Evolutionary conservation across 2,888 invertebrate species (phyloP).

Genomic region (Eurois occulta): DNA sequence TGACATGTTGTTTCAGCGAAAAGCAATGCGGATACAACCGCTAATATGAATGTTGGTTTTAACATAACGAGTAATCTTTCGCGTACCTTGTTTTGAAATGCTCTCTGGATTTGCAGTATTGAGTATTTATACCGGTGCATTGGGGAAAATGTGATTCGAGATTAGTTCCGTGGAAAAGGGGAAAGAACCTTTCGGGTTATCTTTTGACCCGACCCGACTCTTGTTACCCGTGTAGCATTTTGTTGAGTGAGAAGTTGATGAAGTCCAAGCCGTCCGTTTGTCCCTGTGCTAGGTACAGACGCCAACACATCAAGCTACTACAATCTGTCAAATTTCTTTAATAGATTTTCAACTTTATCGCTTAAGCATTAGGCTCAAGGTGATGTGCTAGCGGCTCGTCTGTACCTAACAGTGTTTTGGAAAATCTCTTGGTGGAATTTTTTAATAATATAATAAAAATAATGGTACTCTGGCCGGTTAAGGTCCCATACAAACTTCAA

Average conservation of each 20-base stretch:
- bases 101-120: neutral
- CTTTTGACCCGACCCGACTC: slow-evolving; percentile 42
- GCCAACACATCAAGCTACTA: no score
- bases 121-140: slow-evolving; percentile 40
- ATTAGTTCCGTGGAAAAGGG: slow-evolving; percentile 26
- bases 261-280: neutral
- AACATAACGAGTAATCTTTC: slow-evolving; percentile 23
- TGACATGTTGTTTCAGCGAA: slow-evolving; percentile 26
- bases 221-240: slow-evolving; percentile 3
- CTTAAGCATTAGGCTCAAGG: no score
- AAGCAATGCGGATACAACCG: slow-evolving; percentile 14
- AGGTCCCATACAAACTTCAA: no score
- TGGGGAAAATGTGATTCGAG: neutral
- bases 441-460: neutral
- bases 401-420: neutral
- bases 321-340: no score
- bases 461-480: neutral
- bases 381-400: no score
- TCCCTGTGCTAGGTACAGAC: neutral
- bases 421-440: neutral
- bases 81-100: slow-evolving; percentile 6
- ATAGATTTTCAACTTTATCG: no score
- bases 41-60: slow-evolving; percentile 8
- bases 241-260: slow-evolving; percentile 3
- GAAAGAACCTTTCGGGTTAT: slow-evolving; percentile 31